Conservation (phyloP, 2,888 invertebrate species). For the Bombylius discolor region DNA sequence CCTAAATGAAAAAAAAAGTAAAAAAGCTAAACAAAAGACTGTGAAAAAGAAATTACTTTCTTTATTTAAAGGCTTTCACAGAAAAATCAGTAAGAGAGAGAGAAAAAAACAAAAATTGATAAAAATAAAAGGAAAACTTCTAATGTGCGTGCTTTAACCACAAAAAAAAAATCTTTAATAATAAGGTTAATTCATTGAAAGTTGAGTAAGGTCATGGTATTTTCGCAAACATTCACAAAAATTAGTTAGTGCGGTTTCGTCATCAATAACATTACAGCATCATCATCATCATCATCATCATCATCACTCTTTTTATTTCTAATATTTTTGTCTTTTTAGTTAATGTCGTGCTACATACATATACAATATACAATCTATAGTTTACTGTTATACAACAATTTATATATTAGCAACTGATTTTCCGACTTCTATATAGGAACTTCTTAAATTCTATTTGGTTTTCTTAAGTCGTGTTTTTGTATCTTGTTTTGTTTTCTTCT, state of each 20-base stretch:
- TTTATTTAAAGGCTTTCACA: too few relatives aligned
- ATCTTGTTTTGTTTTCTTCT: too few relatives aligned
- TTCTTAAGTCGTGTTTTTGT: too few relatives aligned
- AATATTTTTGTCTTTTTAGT: neutral
- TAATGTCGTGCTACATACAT: neutral
- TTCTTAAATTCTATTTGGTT: too few relatives aligned
- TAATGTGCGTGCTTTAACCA: neutral
- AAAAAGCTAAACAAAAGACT: too few relatives aligned
- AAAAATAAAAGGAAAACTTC: neutral
- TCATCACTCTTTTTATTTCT: neutral
- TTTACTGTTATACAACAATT: too few relatives aligned
- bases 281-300: neutral
- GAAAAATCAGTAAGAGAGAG: too few relatives aligned
- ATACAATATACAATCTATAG: neutral
- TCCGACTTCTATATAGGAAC: too few relatives aligned
- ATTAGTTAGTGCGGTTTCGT: conserved; percentile 2
- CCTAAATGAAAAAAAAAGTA: too few relatives aligned
- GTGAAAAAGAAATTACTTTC: too few relatives aligned
- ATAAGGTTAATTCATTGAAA: neutral
- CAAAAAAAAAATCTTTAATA: neutral
- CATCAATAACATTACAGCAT: neutral
- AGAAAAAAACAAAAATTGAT: neutral
- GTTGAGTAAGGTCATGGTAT: conserved; percentile 4
- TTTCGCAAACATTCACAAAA: neutral
- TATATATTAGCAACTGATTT: too few relatives aligned